phyloP scores from a whole-genome alignment of 2,888 invertebrate species.

The Acronicta leporina region DNA sequence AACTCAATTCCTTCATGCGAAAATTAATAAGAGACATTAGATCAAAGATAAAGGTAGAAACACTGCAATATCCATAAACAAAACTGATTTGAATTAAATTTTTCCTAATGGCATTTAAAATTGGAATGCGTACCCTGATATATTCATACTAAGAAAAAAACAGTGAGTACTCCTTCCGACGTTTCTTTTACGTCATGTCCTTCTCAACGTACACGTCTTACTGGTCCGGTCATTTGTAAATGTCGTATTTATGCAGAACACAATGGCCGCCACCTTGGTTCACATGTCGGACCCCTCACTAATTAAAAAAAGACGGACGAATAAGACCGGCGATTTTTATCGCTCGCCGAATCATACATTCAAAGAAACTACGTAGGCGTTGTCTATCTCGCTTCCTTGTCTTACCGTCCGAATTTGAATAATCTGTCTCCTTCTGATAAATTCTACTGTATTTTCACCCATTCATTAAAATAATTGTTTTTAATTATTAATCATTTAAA shows the following conservation, averaged over 20 bases:
- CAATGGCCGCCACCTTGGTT: conserved; percentile 84
- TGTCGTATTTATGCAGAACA: conserved; percentile 82
- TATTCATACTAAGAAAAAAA: conserved; percentile 32
- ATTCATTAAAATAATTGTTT: conserved; percentile 87
- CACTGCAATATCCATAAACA: too few relatives aligned
- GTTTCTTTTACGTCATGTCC: conserved; percentile 57
- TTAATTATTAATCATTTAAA: conserved; percentile 87
- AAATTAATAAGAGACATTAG: too few relatives aligned
- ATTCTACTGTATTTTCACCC: conserved; percentile 72
- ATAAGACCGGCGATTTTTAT: conserved; percentile 88
- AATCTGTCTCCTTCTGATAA: conserved; percentile 69
- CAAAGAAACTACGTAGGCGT: conserved; percentile 85
- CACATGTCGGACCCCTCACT: conserved; percentile 86
- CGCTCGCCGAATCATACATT: conserved; percentile 85
- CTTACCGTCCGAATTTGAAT: conserved; percentile 61
- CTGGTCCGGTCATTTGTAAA: conserved; percentile 77
- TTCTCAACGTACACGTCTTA: conserved; percentile 74
- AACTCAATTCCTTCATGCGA: too few relatives aligned
- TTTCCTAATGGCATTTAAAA: not conserved
- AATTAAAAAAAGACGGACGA: conserved; percentile 88
- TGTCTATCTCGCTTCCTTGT: conserved; percentile 76
- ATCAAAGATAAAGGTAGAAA: too few relatives aligned
- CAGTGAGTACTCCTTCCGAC: conserved; percentile 29
- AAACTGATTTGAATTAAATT: too few relatives aligned
- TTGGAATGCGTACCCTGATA: conserved; percentile 15